Conservation (phyloP, 1,140 invertebrate genomes). For the Drosophila teissieri region DNA sequence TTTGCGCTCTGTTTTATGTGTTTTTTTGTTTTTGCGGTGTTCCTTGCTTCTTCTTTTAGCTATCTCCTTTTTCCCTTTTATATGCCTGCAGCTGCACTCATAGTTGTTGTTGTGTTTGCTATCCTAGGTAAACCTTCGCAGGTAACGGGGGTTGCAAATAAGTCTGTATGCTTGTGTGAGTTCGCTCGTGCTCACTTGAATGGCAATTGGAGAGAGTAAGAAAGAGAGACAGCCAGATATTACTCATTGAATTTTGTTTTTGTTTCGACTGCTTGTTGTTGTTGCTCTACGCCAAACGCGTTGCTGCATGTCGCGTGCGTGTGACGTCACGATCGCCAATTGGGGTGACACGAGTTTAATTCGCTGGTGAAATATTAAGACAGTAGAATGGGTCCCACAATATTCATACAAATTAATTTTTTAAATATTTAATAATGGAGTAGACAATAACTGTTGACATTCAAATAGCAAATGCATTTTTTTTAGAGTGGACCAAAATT, state of each 20-base stretch:
- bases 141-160: conserved; percentile 29
- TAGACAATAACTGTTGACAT: not conserved
- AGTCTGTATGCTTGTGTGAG: not conserved
- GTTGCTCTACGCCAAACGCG: conserved; percentile 34
- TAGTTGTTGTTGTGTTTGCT: not conserved
- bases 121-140: conserved; percentile 16
- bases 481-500: no score
- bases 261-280: conserved; percentile 16
- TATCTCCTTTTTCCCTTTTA: not conserved
- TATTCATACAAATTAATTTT: not conserved
- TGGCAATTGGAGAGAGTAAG: conserved; percentile 16
- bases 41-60: not conserved
- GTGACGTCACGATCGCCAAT: conserved; percentile 54
- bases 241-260: conserved; percentile 32
- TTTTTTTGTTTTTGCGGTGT: conserved; percentile 1
- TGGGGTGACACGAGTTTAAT: conserved; percentile 29
- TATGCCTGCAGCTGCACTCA: conserved; percentile 37
- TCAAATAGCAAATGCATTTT: no score
- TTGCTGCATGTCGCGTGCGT: conserved; percentile 67
- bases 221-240: conserved; percentile 5
- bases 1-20: conserved; percentile 33
- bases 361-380: conserved; percentile 18
- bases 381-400: not conserved
- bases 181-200: conserved; percentile 29
- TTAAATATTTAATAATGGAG: not conserved